Percentiles rank a stretch among this genome's conserved stretches.
Conservation (phyloP, 2,888 invertebrate species). For the Phortica magna region DNA sequence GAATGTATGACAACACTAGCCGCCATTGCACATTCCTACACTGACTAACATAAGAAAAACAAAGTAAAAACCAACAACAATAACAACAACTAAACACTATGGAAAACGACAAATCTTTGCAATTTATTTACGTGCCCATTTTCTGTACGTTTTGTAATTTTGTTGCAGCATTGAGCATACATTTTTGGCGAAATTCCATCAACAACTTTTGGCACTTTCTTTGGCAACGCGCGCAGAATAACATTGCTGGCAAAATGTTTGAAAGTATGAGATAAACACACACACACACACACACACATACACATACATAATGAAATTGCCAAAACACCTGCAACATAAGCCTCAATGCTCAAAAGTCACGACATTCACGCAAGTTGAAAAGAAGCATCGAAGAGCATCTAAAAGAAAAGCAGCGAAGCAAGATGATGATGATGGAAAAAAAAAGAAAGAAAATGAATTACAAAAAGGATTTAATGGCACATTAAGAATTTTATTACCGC, state of each 20-base stretch:
- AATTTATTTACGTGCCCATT: slow-evolving; percentile 71
- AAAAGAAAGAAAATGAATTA: not conserved
- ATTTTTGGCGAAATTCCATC: slow-evolving; percentile 38
- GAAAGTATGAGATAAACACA: too few species aligned
- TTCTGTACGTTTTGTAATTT: slow-evolving; percentile 63
- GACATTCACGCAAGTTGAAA: slow-evolving; percentile 39
- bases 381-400: not conserved
- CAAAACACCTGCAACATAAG: too few species aligned
- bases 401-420: not conserved
- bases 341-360: slow-evolving; percentile 62
- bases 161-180: slow-evolving; percentile 51
- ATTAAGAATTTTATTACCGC: slow-evolving; percentile 77
- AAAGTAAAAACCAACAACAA: too few species aligned
- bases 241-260: not conserved
- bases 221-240: slow-evolving; percentile 40
- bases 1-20: too few species aligned
- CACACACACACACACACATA: too few species aligned
- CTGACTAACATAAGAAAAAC: too few species aligned
- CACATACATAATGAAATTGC: too few species aligned
- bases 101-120: slow-evolving; percentile 66
- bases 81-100: slow-evolving; percentile 34
- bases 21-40: too few species aligned
- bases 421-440: not conserved
- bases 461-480: slow-evolving; percentile 76
- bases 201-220: slow-evolving; percentile 51